These are phyloP conservation scores for Habroteleia sp. DNA, from an alignment of 2,888 invertebrate genomes.

Conservation along the genomic window DNA sequence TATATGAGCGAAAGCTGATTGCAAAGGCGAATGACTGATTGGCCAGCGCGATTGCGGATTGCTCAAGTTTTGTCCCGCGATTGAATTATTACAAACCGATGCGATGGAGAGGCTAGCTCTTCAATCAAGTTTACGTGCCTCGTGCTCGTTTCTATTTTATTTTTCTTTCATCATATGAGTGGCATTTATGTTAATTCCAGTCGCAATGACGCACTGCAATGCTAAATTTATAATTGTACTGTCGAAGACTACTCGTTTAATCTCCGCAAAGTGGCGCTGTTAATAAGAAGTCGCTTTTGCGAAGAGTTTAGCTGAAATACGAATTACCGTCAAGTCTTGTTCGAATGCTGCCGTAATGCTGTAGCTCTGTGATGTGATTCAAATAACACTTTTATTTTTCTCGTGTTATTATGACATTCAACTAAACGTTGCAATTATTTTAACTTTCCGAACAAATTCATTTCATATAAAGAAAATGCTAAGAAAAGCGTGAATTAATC, in stretches of 20 bases:
- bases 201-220: slow-evolving; percentile 60
- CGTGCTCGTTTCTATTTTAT: slow-evolving; percentile 41
- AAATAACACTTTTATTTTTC: slow-evolving; percentile 11
- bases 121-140: slow-evolving; percentile 56
- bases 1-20: slow-evolving; percentile 50
- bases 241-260: slow-evolving; percentile 43
- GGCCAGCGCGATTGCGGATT: slow-evolving; percentile 32
- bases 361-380: not conserved
- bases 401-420: too few species aligned
- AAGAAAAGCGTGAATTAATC: too few species aligned
- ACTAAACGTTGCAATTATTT: too few species aligned
- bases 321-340: slow-evolving; percentile 25
- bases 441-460: too few species aligned
- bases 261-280: slow-evolving; percentile 22
- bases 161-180: slow-evolving; percentile 52
- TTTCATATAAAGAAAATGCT: too few species aligned
- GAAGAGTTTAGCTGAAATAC: slow-evolving; percentile 35
- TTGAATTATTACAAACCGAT: slow-evolving; percentile 48
- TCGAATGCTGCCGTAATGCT: slow-evolving; percentile 38
- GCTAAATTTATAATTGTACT: slow-evolving; percentile 57
- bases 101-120: slow-evolving; percentile 34
- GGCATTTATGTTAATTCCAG: slow-evolving; percentile 57
- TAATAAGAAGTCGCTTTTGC: slow-evolving; percentile 51
- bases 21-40: slow-evolving; percentile 33
- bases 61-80: slow-evolving; percentile 48